Evolutionary conservation across 2,113 vertebrate genomes (phyloP), one percentile per base, ranked within the genome.

Genomic region (Rhinogobius similis): DNA sequence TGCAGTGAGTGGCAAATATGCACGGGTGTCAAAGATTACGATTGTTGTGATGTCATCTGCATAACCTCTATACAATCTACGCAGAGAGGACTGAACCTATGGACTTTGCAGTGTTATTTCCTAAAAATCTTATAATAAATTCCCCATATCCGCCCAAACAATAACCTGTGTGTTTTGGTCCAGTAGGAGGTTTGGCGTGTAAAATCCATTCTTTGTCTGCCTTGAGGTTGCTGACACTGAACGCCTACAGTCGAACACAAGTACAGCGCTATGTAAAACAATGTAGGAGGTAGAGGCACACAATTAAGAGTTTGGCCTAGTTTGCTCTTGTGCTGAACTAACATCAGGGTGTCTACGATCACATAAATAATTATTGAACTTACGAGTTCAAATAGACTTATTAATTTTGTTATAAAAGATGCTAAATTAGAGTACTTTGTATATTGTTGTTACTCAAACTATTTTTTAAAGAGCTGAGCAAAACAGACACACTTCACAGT

Each of bases 221-320:
- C 69, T 13, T 23, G 67, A 27, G 10, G 70, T 27, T 43, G 27
- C 52, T 59, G 76, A 73, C 74, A n/a, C 65, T 64, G 1, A 63
- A 76, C 65, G 71, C 82, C 75, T 68, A 82, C 83, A 79, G 66
- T 70, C 52, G 14, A 84, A 86, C 27, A 66, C 78, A 88, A 85
- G 64, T 46, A 62, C 68, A 20, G 71, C 73, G 80, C 78, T 79
- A 61, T 80, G 23, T 26, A 55, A 55, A 53, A 26, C 21, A 14
- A 26, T 77, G 82, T 78, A 66, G 77, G 83, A 75, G 82, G 65
- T 64, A 52, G 80, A 55, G 58, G 38, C 43, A 63, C 75, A 39
- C n/a, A n/a, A n/a, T 81, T 82, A 27, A 29, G 73, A 83, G 81
- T 84, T 56, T 65, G 76, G 66, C 84, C 82, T 72, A 78, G 24